Conservation (phyloP, 2,113 vertebrate species). For the Probosciger aterrimus region DNA sequence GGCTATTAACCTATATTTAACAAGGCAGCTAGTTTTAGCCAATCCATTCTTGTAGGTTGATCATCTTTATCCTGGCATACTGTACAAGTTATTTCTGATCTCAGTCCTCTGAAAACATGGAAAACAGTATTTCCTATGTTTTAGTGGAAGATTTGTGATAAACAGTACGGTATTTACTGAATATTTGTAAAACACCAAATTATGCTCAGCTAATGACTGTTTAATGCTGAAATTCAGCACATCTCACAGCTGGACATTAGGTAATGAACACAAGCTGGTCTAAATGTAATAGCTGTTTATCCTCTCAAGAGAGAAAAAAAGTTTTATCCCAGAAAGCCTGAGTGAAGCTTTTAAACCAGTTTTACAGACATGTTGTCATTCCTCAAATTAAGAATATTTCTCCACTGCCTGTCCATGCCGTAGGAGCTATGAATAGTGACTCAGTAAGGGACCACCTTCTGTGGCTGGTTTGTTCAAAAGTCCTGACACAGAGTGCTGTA, state of each 20-base stretch:
- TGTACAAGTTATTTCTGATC: neutral
- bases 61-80: neutral
- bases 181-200: neutral
- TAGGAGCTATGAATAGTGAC: neutral
- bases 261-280: slow-evolving; percentile 8
- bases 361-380: slow-evolving; percentile 49
- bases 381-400: slow-evolving; percentile 3
- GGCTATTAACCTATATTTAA: neutral
- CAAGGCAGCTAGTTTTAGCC: neutral
- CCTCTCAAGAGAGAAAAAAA: neutral
- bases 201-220: neutral
- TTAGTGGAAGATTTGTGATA: neutral
- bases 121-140: neutral
- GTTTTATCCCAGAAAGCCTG: neutral
- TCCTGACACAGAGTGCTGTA: neutral
- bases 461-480: neutral
- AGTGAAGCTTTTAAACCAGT: neutral
- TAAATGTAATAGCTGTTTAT: slow-evolving; percentile 14
- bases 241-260: slow-evolving; percentile 33
- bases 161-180: neutral
- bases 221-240: slow-evolving; percentile 1
- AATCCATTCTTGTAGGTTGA: neutral
- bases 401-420: neutral
- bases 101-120: neutral
- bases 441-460: neutral